A percentile compares a stretch with the other conserved stretches of the same genome.
These are phyloP conservation scores for Marmota monax DNA, from an alignment of 2,113 vertebrate species.

Conservation along the genomic window DNA sequence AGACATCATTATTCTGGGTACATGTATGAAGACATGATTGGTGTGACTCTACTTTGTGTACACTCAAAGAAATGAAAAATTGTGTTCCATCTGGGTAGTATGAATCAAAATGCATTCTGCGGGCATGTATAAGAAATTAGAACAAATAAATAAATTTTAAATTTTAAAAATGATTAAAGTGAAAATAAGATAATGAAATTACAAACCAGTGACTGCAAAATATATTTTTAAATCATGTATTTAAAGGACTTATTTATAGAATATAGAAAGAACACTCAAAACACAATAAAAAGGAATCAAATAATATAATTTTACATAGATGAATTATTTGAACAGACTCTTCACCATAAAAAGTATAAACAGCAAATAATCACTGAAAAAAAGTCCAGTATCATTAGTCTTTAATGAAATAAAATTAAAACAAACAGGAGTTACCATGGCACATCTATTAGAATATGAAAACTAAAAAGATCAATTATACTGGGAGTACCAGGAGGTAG, in stretches of 20 bases:
- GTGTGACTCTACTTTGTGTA: no score
- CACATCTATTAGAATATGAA: not conserved
- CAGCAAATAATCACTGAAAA: not conserved
- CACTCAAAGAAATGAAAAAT: no score
- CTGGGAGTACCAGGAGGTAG: not conserved
- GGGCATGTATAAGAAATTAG: no score
- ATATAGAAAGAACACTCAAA: not conserved
- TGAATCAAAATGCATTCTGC: no score
- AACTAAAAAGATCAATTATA: not conserved
- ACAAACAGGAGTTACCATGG: not conserved
- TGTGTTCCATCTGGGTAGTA: no score
- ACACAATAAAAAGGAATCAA: not conserved
- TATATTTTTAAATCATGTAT: conserved; percentile 9
- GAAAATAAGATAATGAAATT: not conserved
- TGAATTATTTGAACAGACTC: not conserved
- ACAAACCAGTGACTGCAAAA: not conserved
- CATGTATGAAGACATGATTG: no score
- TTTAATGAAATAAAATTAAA: not conserved
- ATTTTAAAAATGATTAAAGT: no score
- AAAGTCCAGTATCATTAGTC: not conserved
- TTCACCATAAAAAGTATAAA: not conserved
- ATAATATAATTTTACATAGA: not conserved
- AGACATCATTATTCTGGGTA: no score
- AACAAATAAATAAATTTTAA: no score
- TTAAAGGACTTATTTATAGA: not conserved